These are phyloP conservation scores for Camponotus pennsylvanicus DNA, from an alignment of 1,140 invertebrate genomes.

Conservation along the genomic window DNA sequence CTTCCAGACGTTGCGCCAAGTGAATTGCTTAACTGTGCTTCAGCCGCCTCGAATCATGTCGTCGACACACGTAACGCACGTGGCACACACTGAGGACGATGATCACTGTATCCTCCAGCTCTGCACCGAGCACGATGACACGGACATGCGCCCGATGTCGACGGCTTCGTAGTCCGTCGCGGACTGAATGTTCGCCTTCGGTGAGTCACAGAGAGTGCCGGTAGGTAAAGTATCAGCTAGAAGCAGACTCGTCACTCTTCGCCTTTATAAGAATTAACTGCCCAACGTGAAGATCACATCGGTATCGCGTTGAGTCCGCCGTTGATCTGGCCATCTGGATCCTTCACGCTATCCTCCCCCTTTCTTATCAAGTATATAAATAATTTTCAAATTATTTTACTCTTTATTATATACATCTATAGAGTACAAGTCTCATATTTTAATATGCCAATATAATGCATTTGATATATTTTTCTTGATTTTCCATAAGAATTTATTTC, in stretches of 20 bases:
- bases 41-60: background rate
- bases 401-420: too few relatives aligned
- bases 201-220: conserved; percentile 45
- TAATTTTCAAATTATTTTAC: too few relatives aligned
- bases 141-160: conserved; percentile 10
- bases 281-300: background rate
- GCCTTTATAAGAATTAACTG: conserved; percentile 6
- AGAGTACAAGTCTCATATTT: too few relatives aligned
- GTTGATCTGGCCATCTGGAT: background rate
- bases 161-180: conserved; percentile 47
- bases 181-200: conserved; percentile 17
- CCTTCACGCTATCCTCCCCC: too few relatives aligned
- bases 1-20: background rate
- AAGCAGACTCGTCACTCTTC: background rate
- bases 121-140: too few relatives aligned
- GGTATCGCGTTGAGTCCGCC: background rate
- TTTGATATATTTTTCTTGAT: too few relatives aligned
- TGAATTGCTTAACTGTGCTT: background rate
- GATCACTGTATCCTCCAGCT: background rate
- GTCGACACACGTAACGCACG: conserved; percentile 1
- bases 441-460: too few relatives aligned
- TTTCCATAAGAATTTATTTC: too few relatives aligned
- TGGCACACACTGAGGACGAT: background rate
- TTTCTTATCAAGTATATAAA: too few relatives aligned
- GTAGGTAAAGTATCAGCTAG: background rate